These are phyloP conservation scores for Eriosoma lanigerum DNA, from an alignment of 1,140 invertebrate species.

Conservation along the genomic window DNA sequence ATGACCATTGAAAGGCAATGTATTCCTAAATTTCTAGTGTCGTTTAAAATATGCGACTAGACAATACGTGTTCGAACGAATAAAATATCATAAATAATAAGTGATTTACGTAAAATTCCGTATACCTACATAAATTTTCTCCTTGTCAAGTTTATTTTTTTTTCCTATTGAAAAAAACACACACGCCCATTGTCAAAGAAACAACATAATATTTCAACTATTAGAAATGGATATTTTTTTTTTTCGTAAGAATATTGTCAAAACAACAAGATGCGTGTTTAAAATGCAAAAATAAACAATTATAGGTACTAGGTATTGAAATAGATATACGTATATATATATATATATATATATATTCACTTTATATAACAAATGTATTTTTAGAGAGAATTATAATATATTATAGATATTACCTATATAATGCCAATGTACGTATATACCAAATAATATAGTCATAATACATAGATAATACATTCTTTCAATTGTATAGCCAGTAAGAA, in stretches of 20 bases:
- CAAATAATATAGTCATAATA: no score
- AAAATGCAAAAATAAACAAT: neutral
- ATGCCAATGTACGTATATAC: no score
- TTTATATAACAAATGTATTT: no score
- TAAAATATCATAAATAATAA: slow-evolving; percentile 14
- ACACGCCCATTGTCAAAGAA: neutral
- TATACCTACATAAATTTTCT: neutral
- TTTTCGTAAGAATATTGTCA: neutral
- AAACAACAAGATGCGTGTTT: neutral
- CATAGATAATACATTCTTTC: no score
- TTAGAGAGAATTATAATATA: no score
- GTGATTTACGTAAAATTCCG: slow-evolving; percentile 27
- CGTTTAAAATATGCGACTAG: slow-evolving; percentile 31
- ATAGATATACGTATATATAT: no score
- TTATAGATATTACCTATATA: no score
- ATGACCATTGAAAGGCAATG: slow-evolving; percentile 22
- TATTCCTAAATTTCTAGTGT: neutral
- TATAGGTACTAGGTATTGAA: neutral
- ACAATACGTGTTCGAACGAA: slow-evolving; percentile 4
- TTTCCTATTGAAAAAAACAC: neutral
- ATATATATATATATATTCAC: no score
- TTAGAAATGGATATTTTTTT: neutral
- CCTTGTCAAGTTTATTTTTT: neutral
- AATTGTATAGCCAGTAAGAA: no score
- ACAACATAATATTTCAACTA: slow-evolving; percentile 17